Percentiles rank a stretch among this genome's conserved stretches.
phyloP scores from a whole-genome alignment of 2,797 vertebrate species.

The Gephyroberyx darwinii region DNA sequence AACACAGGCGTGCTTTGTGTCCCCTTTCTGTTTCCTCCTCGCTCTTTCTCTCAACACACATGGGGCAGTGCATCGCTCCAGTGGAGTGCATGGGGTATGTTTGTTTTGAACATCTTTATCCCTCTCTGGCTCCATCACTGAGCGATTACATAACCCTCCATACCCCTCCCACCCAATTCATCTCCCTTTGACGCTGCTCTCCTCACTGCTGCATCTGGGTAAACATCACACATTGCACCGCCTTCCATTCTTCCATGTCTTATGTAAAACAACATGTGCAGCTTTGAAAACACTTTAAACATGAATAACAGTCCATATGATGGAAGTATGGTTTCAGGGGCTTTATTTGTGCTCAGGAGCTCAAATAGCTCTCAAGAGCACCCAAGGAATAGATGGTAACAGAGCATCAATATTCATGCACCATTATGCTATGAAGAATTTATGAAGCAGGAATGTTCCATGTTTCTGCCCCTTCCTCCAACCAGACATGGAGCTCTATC shows the following conservation, averaged over 20 bases:
- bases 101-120: constrained; percentile 77
- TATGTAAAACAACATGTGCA: constrained; percentile 62
- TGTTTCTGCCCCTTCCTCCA: constrained; percentile 41
- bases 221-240: constrained; percentile 11
- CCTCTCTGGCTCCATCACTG: constrained; percentile 66
- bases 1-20: constrained; percentile 30
- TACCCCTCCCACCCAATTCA: constrained; percentile 57
- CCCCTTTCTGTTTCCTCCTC: constrained; percentile 8
- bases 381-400: constrained; percentile 66
- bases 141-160: constrained; percentile 68
- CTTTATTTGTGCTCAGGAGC: constrained; percentile 51
- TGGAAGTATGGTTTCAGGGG: constrained; percentile 26
- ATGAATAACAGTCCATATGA: constrained; percentile 35
- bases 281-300: constrained; percentile 49
- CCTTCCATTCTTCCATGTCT: constrained; percentile 17
- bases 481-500: constrained; percentile 22
- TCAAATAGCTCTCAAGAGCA: constrained; percentile 64
- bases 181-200: constrained; percentile 53
- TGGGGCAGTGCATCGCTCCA: constrained; percentile 51
- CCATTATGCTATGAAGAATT: constrained; percentile 80
- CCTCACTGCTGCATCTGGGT: constrained; percentile 56
- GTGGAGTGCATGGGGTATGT: constrained; percentile 65
- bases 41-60: constrained; percentile 33
- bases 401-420: constrained; percentile 78
- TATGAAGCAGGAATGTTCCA: constrained; percentile 68